These are phyloP conservation scores for Natrix natrix DNA, from an alignment of 2,797 vertebrate genomes.

Conservation along the genomic window DNA sequence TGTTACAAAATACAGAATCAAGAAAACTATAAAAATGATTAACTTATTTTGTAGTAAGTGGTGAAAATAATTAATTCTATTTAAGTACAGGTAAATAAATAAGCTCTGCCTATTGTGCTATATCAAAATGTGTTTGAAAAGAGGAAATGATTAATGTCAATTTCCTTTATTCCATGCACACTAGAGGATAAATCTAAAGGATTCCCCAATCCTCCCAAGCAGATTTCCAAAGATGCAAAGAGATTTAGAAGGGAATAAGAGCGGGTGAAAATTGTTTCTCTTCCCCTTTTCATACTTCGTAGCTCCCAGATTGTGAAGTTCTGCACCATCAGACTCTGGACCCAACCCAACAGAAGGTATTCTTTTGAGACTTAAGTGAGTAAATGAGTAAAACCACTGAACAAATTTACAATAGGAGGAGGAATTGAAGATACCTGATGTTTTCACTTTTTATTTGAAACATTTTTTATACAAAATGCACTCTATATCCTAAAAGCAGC, in stretches of 20 bases:
- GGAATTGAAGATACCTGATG: not conserved
- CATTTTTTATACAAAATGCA: not conserved
- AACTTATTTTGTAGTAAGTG: not conserved
- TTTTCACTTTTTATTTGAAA: not conserved
- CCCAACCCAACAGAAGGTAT: not conserved
- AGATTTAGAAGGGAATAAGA: not conserved
- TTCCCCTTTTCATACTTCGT: not conserved
- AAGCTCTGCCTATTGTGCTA: not conserved
- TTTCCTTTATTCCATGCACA: not conserved
- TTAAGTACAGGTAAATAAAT: not conserved
- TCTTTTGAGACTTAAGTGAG: not conserved
- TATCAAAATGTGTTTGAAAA: not conserved
- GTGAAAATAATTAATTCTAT: not conserved
- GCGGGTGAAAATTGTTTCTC: not conserved
- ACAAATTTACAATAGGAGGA: not conserved
- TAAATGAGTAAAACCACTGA: not conserved
- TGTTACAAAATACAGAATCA: not conserved
- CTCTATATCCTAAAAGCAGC: not conserved
- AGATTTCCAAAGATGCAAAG: not conserved
- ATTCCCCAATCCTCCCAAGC: not conserved
- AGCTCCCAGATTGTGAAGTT: not conserved
- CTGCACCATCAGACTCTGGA: not conserved
- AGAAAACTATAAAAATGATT: not conserved
- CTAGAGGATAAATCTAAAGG: not conserved
- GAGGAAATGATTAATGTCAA: not conserved